These are phyloP conservation scores for Sinocyclocheilus rhinocerous DNA, from an alignment of 2,113 vertebrate species.

Conservation along the genomic window DNA sequence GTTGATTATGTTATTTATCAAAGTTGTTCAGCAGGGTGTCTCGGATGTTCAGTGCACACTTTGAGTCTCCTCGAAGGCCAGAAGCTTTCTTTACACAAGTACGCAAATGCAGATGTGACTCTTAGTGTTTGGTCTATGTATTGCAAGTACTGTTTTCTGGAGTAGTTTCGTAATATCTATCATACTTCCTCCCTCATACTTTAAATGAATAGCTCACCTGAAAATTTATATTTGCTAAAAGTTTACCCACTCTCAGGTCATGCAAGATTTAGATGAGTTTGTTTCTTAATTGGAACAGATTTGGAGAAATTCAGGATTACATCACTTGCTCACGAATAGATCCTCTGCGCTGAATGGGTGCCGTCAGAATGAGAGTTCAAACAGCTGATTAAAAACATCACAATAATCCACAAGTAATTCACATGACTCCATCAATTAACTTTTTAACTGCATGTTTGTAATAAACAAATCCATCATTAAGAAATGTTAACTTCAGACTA, in stretches of 20 bases:
- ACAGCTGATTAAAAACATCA: no score
- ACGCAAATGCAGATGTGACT: neutral
- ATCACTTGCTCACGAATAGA: neutral
- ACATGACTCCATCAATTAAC: neutral
- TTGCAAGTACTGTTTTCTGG: neutral
- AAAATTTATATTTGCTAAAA: neutral
- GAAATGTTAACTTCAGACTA: no score
- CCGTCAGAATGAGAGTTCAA: neutral
- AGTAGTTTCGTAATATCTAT: neutral
- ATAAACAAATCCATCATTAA: no score
- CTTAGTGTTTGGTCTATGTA: neutral
- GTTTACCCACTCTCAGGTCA: no score
- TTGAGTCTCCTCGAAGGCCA: neutral
- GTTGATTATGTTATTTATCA: constrained; percentile 38
- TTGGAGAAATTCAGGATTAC: no score
- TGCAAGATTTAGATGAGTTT: no score
- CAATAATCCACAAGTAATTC: no score
- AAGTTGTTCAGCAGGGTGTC: constrained; percentile 17
- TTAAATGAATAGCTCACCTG: neutral
- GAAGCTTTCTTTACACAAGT: neutral
- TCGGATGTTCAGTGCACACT: constrained; percentile 8
- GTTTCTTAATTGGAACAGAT: no score
- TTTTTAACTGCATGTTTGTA: neutral
- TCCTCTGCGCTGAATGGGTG: neutral
- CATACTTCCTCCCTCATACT: neutral